Evolutionary conservation across 2,113 vertebrate species (phyloP).

Genomic region (Heliornis fulica): DNA sequence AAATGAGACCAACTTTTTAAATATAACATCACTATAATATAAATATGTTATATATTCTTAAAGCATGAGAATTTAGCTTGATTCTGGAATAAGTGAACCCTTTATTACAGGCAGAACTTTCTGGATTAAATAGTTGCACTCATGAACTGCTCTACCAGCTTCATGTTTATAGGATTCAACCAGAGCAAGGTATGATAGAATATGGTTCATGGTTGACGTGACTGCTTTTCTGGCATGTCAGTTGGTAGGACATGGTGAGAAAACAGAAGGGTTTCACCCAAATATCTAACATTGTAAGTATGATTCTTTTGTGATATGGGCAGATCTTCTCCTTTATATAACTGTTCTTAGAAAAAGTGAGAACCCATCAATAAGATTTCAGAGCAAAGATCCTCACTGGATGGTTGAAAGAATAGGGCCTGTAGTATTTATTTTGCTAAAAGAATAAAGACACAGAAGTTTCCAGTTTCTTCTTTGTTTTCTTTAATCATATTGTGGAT

Average conservation of each 20-base stretch:
- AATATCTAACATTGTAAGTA: background rate
- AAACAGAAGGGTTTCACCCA: background rate
- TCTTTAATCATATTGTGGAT: background rate
- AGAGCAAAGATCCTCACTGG: background rate
- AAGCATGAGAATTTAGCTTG: background rate
- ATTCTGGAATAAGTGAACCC: background rate
- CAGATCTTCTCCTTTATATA: background rate
- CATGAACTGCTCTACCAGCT: background rate
- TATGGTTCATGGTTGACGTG: background rate
- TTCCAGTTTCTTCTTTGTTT: background rate
- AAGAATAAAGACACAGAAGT: background rate
- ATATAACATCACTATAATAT: fast-evolving
- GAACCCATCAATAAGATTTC: background rate
- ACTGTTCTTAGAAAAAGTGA: background rate
- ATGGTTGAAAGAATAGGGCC: background rate
- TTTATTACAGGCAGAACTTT: background rate
- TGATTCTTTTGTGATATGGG: background rate
- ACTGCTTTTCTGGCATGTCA: background rate
- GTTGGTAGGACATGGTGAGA: background rate
- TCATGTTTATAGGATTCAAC: background rate
- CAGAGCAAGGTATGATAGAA: background rate
- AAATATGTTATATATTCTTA: background rate
- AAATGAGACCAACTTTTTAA: background rate
- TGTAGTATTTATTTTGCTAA: background rate
- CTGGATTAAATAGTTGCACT: background rate